These are phyloP conservation scores for Andrena chrysosceles DNA, from an alignment of 2,888 invertebrate species.

Conservation along the genomic window DNA sequence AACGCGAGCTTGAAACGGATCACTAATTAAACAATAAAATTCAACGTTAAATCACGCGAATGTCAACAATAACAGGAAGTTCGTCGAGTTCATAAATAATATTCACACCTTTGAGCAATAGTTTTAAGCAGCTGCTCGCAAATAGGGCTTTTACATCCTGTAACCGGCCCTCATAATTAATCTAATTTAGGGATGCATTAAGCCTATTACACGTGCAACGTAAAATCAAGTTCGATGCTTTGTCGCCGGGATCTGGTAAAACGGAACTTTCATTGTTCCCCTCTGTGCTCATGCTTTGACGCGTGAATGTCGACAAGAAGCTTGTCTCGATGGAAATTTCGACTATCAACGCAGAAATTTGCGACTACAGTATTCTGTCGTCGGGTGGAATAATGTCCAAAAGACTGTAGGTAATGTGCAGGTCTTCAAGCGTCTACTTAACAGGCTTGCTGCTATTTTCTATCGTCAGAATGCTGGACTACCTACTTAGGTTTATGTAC, in stretches of 20 bases:
- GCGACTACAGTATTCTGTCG: no score
- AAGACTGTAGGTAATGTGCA: no score
- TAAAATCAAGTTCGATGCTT: slow-evolving; percentile 33
- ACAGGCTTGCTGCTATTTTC: no score
- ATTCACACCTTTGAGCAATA: background rate
- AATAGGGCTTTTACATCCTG: slow-evolving; percentile 13
- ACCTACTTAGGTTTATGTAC: no score
- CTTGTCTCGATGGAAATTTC: background rate
- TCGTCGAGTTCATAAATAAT: background rate
- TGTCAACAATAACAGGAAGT: background rate
- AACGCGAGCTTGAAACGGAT: no score
- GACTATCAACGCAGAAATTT: background rate
- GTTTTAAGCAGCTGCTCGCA: background rate
- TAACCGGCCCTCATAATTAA: slow-evolving; percentile 20
- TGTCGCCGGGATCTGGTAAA: background rate
- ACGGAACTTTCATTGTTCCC: slow-evolving; percentile 5
- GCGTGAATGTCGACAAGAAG: background rate
- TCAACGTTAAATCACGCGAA: background rate
- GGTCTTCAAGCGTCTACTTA: no score
- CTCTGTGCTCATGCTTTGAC: background rate
- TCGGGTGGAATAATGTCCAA: no score
- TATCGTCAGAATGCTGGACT: no score
- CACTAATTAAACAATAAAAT: no score
- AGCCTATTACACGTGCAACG: slow-evolving; percentile 20
- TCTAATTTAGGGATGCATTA: slow-evolving; percentile 37